phyloP scores from a whole-genome alignment of 2,113 vertebrate species.

The Tympanuchus pallidicinctus region DNA sequence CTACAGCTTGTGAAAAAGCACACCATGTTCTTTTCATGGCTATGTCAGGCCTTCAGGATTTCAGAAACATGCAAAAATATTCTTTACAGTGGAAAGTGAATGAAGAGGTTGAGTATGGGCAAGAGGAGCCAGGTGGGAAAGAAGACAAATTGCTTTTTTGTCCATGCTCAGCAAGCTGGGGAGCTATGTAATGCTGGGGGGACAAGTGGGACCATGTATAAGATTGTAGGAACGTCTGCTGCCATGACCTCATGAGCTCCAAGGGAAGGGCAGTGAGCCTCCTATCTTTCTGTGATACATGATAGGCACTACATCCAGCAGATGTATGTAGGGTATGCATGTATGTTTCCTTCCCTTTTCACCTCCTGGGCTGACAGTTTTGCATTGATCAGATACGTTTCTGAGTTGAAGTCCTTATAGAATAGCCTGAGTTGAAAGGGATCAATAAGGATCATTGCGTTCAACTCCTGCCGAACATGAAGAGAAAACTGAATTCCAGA shows the following conservation, averaged over 20 bases:
- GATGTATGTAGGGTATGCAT: not conserved
- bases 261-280: not conserved
- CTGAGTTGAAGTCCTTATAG: not conserved
- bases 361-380: not conserved
- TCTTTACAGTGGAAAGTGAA: not conserved
- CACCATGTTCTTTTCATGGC: not conserved
- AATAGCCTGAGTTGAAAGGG: too few species aligned
- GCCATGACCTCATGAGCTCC: not conserved
- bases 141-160: fast-evolving
- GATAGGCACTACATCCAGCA: not conserved
- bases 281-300: not conserved
- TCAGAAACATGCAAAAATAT: not conserved
- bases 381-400: not conserved
- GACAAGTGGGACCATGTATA: too few species aligned
- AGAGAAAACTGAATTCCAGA: not conserved
- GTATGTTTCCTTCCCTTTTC: not conserved
- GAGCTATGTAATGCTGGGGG: not conserved
- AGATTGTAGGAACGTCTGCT: not conserved
- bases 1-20: not conserved
- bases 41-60: not conserved
- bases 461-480: not conserved
- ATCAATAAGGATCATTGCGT: too few species aligned
- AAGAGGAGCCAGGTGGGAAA: not conserved
- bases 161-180: not conserved
- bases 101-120: not conserved